Conservation (phyloP, 2,888 invertebrate species). For the Temnothorax rugatulus region DNA sequence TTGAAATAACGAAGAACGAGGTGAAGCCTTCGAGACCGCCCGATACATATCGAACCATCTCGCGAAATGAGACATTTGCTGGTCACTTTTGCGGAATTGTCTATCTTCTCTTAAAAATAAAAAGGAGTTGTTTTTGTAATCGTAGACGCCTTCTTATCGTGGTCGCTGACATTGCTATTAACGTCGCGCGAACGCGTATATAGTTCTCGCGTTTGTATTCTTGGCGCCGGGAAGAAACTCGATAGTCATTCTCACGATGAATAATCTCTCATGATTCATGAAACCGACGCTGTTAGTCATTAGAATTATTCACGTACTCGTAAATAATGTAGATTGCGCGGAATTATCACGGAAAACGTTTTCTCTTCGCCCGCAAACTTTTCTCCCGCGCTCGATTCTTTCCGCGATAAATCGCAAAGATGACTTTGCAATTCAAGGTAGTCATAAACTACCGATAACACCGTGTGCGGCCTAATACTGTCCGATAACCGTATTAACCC, state of each 20-base stretch:
- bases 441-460: not conserved
- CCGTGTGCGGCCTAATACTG: not conserved
- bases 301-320: conserved; percentile 41
- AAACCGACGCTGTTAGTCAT: conserved; percentile 37
- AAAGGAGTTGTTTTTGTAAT: not conserved
- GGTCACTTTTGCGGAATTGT: not conserved
- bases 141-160: conserved; percentile 3
- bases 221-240: conserved; percentile 14
- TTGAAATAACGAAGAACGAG: not conserved
- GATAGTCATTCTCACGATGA: conserved; percentile 42
- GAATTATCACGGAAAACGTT: conserved; percentile 14
- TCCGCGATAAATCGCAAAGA: not conserved
- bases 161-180: conserved; percentile 23
- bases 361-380: not conserved
- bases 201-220: conserved; percentile 4
- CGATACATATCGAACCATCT: not conserved
- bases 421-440: not conserved
- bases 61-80: not conserved
- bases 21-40: not conserved
- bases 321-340: not conserved
- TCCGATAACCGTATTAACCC: not conserved
- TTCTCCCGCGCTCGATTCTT: not conserved
- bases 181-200: not conserved
- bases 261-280: conserved; percentile 49
- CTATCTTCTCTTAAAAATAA: not conserved